Evolutionary conservation across 64 coral and sea anemone genomes (phyloP), one percentile per base, ranked within the genome.

Genomic region (Pocillopora damicornis): DNA sequence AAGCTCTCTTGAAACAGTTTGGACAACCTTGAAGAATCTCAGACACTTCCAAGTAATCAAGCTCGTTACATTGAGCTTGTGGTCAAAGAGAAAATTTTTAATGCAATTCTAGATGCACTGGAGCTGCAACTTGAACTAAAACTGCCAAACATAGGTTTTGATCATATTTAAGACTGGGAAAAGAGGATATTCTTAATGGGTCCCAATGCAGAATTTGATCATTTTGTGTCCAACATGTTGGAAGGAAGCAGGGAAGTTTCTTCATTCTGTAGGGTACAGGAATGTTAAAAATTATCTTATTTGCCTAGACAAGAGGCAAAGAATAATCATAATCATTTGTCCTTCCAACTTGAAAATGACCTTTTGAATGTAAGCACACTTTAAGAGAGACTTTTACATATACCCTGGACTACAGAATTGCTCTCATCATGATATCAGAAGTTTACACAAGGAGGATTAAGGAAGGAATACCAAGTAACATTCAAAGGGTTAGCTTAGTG

Each of bases 251-350:
- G 75, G 57, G 45, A 8, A 20, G 59, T 18, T 89, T 8, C 87
- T 89, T 13, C 76, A 80, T 11, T 79, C 58, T 73, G 75, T 89
- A 74, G 88, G 88, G 11, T 89, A 89, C 88, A 69, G 65, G 34
- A 61, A 79, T 89, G 76, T 76, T 15, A 75, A 90, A 35, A 82
- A 82, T 34, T 90, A 90, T 37, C 35, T 81, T 13, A 90, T 90
- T 90, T 90, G 88, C 76, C 76, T 90, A 60, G 88, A 90, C 75
- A 78, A 90, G n/a, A 90, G 65, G 37, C 88, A 90, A 42, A 79
- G 81, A 59, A 89, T 25, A 81, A 89, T 74, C 88, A 89, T 82
- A 30, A 30, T 30, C 30, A 30, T 30, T 30, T 30, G 30, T 30
- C 30, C 30, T 30, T 30, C 30, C 30, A 30, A 30, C 30, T 30